These are phyloP conservation scores for Dermochelys coriacea DNA, from an alignment of 2,797 vertebrate species.

Conservation along the genomic window DNA sequence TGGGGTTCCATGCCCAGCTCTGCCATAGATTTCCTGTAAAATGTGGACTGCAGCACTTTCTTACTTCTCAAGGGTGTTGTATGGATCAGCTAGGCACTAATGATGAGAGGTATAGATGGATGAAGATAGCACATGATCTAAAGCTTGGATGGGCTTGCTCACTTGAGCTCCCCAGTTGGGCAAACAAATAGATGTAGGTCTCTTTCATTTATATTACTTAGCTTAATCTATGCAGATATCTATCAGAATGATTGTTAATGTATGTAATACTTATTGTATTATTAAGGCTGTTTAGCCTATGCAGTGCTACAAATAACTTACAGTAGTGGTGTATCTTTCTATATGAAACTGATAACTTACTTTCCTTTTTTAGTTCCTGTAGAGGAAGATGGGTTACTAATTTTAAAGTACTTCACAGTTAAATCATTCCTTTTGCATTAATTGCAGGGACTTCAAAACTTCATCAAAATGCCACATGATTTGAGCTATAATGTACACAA, in stretches of 20 bases:
- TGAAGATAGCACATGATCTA: neutral
- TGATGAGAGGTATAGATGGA: neutral
- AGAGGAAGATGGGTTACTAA: neutral
- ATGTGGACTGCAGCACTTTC: neutral
- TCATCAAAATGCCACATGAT: neutral
- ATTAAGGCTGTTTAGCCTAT: neutral
- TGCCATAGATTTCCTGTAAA: neutral
- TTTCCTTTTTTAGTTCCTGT: accelerated
- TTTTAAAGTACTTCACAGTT: neutral
- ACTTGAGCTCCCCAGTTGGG: neutral
- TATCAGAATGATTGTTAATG: neutral
- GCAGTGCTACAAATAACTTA: neutral
- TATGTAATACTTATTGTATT: neutral
- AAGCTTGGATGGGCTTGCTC: neutral
- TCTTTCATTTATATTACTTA: neutral
- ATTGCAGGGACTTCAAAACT: neutral
- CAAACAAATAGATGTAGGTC: neutral
- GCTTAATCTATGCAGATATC: neutral
- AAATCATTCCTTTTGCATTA: neutral
- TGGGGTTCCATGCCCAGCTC: neutral
- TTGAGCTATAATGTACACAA: neutral
- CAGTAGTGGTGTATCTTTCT: neutral
- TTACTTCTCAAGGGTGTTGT: neutral
- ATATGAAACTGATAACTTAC: neutral
- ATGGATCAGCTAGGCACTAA: neutral